Conservation (phyloP, 92 coral and sea anemone genomes). For the Diadumene lineata region DNA sequence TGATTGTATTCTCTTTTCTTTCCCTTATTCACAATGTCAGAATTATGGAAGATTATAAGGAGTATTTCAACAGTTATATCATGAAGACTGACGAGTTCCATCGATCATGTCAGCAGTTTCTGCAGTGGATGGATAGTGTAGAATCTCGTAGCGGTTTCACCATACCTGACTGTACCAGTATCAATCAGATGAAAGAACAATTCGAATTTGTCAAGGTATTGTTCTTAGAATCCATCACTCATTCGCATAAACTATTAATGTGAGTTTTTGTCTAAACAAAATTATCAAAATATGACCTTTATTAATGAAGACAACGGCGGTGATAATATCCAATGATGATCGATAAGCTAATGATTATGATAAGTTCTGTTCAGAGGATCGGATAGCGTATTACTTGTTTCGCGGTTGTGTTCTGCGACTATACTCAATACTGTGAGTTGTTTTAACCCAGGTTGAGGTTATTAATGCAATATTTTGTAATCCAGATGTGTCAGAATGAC, state of each 20-base stretch:
- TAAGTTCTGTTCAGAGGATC: too few relatives aligned
- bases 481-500: constrained; percentile 87
- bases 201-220: constrained; percentile 96
- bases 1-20: not conserved
- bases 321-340: too few relatives aligned
- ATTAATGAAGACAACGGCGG: too few relatives aligned
- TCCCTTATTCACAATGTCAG: constrained; percentile 6
- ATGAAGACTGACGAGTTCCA: constrained; percentile 73
- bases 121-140: constrained; percentile 74
- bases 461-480: not conserved
- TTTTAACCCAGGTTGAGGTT: too few relatives aligned
- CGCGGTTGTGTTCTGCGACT: too few relatives aligned
- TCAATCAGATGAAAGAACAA: constrained; percentile 87
- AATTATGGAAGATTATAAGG: constrained; percentile 66
- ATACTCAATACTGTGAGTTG: too few relatives aligned
- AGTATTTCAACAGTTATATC: constrained; percentile 58
- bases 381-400: too few relatives aligned
- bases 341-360: too few relatives aligned
- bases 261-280: too few relatives aligned
- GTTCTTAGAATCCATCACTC: too few relatives aligned
- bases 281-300: too few relatives aligned
- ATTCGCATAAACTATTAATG: too few relatives aligned
- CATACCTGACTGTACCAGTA: constrained; percentile 74
- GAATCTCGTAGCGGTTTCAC: constrained; percentile 83
- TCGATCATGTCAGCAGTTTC: constrained; percentile 53